Conservation (phyloP, 2,113 vertebrate genomes). For the Anguilla japonica region DNA sequence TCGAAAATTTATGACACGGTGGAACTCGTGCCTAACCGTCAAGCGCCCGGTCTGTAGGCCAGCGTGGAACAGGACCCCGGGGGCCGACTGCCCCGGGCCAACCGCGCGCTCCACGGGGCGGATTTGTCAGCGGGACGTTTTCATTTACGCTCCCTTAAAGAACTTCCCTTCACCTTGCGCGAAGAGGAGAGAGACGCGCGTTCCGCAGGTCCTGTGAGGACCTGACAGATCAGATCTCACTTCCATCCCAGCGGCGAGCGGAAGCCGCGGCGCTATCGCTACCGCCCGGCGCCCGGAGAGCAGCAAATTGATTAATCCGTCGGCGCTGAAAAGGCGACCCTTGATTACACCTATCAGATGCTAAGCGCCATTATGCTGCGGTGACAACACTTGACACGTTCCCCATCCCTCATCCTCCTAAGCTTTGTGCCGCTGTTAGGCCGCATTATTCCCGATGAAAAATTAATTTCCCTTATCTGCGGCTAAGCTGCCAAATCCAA, state of each 20-base stretch:
- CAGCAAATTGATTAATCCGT: constrained; percentile 95
- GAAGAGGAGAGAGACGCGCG: constrained; percentile 66
- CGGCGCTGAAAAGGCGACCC: constrained; percentile 90
- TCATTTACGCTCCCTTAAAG: constrained; percentile 59
- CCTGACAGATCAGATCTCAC: constrained; percentile 93
- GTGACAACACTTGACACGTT: constrained; percentile 91
- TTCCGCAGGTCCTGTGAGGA: constrained; percentile 56
- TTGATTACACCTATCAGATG: constrained; percentile 91
- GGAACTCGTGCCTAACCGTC: background rate
- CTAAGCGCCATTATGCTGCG: constrained; percentile 91
- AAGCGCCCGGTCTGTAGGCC: background rate
- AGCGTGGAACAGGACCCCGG: background rate
- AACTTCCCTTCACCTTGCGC: constrained; percentile 50
- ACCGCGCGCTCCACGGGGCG: background rate
- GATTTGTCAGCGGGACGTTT: constrained; percentile 31
- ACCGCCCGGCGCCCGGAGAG: constrained; percentile 78
- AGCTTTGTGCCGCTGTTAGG: constrained; percentile 86
- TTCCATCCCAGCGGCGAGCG: constrained; percentile 73
- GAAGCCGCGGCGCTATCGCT: constrained; percentile 75
- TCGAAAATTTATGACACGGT: background rate
- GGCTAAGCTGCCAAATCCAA: constrained; percentile 95
- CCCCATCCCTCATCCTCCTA: constrained; percentile 73
- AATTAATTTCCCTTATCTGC: constrained; percentile 99
- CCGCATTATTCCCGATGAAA: constrained; percentile 97
- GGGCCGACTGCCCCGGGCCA: constrained; percentile 30